These are phyloP conservation scores for Microtus richardsoni DNA, from an alignment of 2,113 vertebrate species.

Conservation along the genomic window DNA sequence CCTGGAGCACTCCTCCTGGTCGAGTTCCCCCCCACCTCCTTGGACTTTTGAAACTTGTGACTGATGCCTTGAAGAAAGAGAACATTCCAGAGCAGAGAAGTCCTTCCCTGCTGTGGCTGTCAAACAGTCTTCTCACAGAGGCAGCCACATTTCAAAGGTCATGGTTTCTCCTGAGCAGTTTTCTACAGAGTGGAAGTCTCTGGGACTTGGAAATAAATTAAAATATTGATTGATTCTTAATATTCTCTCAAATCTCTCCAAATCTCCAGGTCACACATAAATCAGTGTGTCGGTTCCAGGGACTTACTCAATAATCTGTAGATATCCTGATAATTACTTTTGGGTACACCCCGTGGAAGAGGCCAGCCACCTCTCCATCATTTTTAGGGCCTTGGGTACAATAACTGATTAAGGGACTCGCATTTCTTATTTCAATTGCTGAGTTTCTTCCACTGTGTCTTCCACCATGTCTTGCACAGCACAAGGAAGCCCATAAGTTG, in stretches of 20 bases:
- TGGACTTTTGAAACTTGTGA: not conserved
- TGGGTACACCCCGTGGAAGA: constrained; percentile 57
- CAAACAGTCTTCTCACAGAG: constrained; percentile 8
- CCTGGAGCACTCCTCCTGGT: not conserved
- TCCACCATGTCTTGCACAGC: not conserved
- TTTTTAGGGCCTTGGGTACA: constrained; percentile 67
- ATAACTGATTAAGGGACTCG: constrained; percentile 69
- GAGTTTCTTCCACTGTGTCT: constrained; percentile 51
- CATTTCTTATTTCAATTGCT: constrained; percentile 80
- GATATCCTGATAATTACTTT: constrained; percentile 73
- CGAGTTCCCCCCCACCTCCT: no score
- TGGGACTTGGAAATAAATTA: constrained; percentile 73
- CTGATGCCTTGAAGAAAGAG: not conserved
- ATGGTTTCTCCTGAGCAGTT: constrained; percentile 62
- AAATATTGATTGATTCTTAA: constrained; percentile 80
- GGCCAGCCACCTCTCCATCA: constrained; percentile 70
- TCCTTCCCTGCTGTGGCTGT: not conserved
- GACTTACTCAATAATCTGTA: constrained; percentile 74
- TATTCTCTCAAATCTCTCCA: constrained; percentile 80
- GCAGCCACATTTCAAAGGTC: constrained; percentile 67
- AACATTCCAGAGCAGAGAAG: constrained; percentile 19
- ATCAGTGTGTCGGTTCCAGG: constrained; percentile 74
- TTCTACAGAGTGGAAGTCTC: constrained; percentile 63
- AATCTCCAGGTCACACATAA: constrained; percentile 75
- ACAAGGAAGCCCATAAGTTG: not conserved